Evolutionary conservation across 2,888 invertebrate genomes (phyloP).

Genomic region (Cheilosia vulpina): DNA sequence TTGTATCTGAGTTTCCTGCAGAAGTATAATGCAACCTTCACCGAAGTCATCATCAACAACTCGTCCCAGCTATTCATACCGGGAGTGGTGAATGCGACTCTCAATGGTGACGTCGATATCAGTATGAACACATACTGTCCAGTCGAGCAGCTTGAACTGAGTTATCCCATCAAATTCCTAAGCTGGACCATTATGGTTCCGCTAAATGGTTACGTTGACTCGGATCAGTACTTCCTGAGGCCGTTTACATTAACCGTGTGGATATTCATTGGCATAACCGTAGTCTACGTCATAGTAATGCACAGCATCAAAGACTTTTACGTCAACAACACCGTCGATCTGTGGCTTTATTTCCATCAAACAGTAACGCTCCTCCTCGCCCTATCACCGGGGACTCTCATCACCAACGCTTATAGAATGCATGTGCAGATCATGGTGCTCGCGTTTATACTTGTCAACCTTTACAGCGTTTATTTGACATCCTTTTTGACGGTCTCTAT

Average conservation of each 20-base stretch:
- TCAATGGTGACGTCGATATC: constrained; percentile 29
- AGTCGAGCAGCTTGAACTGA: neutral
- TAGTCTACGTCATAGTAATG: constrained; percentile 18
- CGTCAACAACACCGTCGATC: neutral
- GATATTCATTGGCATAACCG: constrained; percentile 17
- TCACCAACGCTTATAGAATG: constrained; percentile 18
- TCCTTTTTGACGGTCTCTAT: constrained; percentile 40
- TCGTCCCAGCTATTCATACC: constrained; percentile 6
- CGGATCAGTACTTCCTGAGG: constrained; percentile 29
- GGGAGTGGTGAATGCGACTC: constrained; percentile 19
- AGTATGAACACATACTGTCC: constrained; percentile 38
- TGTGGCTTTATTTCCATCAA: constrained; percentile 32
- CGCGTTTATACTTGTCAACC: constrained; percentile 33
- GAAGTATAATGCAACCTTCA: constrained; percentile 46
- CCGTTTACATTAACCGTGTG: constrained; percentile 24
- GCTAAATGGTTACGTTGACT: constrained; percentile 25
- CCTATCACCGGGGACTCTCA: neutral
- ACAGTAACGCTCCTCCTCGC: neutral
- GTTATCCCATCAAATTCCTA: constrained; percentile 28
- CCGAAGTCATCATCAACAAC: constrained; percentile 38
- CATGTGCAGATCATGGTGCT: constrained; percentile 33
- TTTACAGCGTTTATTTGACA: constrained; percentile 32
- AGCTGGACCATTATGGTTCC: constrained; percentile 22
- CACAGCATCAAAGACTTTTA: constrained; percentile 18
- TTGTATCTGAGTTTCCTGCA: constrained; percentile 27